Evolutionary conservation across 2,888 invertebrate species (phyloP).

Genomic region (Trachelus troglodyta): DNA sequence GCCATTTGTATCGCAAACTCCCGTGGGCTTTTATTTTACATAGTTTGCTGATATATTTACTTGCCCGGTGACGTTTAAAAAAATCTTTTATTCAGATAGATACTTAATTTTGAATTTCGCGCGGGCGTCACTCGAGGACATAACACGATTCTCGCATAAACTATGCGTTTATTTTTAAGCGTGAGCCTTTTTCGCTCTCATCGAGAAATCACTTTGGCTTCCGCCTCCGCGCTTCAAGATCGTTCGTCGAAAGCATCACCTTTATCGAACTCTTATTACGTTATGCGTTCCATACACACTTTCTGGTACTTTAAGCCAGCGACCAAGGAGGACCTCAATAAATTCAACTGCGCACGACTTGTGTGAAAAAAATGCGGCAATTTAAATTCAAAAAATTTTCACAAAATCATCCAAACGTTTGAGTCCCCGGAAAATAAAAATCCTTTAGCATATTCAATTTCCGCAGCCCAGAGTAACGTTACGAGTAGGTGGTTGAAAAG

Average conservation of each 20-base stretch:
- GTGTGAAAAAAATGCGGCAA: no score
- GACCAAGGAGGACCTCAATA: background rate
- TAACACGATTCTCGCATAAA: background rate
- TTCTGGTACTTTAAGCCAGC: background rate
- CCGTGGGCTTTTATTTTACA: background rate
- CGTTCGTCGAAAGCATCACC: background rate
- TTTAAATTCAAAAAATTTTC: background rate
- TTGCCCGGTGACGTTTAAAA: background rate
- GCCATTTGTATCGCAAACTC: background rate
- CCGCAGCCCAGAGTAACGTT: background rate
- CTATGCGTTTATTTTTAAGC: slow-evolving; percentile 38
- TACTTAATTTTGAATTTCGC: background rate
- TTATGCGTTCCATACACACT: background rate
- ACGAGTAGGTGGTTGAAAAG: background rate
- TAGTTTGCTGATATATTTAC: background rate
- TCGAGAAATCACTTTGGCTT: background rate
- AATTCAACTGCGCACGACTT: background rate
- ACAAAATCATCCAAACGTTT: background rate
- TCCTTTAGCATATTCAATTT: background rate
- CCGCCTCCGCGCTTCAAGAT: background rate
- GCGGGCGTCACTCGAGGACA: background rate
- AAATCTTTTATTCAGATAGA: background rate
- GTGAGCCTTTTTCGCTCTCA: slow-evolving; percentile 32
- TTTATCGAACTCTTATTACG: background rate
- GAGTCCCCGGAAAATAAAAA: background rate